These are phyloP conservation scores for Acyrthosiphon pisum DNA, from an alignment of 1,140 invertebrate species.

Conservation along the genomic window DNA sequence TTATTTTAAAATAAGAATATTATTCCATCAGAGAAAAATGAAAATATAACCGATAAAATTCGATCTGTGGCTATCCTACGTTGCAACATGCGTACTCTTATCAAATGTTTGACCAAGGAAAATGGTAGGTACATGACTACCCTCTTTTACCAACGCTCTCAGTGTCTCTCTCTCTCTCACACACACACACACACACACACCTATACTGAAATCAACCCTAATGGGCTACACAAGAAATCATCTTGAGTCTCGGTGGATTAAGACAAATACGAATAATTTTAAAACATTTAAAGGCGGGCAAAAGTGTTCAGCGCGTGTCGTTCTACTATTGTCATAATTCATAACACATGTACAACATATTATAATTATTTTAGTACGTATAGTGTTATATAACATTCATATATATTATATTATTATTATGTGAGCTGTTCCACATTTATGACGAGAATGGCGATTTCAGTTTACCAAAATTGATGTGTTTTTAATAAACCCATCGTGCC, in stretches of 20 bases:
- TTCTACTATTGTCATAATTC: not conserved
- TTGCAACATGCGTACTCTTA: not conserved
- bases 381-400: not conserved
- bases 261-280: not conserved
- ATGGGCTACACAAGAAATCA: not conserved
- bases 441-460: not conserved
- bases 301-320: not conserved
- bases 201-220: not conserved
- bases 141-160: too few species aligned
- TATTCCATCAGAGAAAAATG: not conserved
- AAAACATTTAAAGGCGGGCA: not conserved
- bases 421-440: not conserved
- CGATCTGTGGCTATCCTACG: not conserved
- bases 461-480: conserved; percentile 46
- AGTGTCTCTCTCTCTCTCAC: too few species aligned
- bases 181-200: not conserved
- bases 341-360: not conserved
- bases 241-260: not conserved
- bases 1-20: not conserved
- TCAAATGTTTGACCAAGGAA: not conserved
- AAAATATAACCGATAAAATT: not conserved
- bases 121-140: too few species aligned
- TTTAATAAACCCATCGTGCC: conserved; percentile 16
- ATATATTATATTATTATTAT: not conserved
- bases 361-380: not conserved